Conservation (phyloP, 2,113 vertebrate genomes). For the rat (Rattus norvegicus) region DNA sequence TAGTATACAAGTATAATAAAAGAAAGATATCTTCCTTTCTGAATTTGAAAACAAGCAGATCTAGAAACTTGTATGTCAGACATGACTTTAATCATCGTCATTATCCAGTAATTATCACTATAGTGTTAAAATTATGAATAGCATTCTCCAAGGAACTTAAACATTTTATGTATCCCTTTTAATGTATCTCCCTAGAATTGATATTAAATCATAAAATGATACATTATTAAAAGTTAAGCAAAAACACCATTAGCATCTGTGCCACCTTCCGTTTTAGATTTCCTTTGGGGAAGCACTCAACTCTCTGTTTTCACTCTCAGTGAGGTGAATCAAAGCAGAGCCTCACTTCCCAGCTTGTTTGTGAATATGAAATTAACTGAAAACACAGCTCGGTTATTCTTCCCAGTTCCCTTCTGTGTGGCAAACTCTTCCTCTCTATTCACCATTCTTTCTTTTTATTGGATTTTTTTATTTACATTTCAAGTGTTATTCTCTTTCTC, state of each 20-base stretch:
- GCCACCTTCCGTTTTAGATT: constrained; percentile 61
- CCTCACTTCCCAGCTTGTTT: constrained; percentile 55
- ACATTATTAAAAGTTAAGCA: constrained; percentile 69
- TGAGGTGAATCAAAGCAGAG: constrained; percentile 55
- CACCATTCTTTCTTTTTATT: too few species aligned
- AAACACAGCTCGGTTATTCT: constrained; percentile 22
- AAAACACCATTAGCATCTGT: constrained; percentile 51
- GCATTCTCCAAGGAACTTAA: constrained; percentile 64
- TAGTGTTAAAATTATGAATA: constrained; percentile 64
- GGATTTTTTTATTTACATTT: too few species aligned
- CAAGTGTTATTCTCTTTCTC: too few species aligned
- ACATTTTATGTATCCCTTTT: constrained; percentile 23
- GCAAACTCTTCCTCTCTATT: background rate
- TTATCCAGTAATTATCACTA: constrained; percentile 57
- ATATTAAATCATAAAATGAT: constrained; percentile 71
- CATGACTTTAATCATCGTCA: background rate
- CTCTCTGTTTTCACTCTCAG: constrained; percentile 29
- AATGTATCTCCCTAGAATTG: constrained; percentile 46
- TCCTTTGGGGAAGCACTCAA: constrained; percentile 58
- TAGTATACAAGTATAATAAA: background rate
- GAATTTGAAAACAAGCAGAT: background rate
- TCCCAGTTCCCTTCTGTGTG: background rate
- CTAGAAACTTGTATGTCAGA: background rate
- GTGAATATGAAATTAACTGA: constrained; percentile 71
- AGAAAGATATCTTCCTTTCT: background rate